phyloP scores from a whole-genome alignment of 2,113 vertebrate genomes.

The Fukomys damarensis region DNA sequence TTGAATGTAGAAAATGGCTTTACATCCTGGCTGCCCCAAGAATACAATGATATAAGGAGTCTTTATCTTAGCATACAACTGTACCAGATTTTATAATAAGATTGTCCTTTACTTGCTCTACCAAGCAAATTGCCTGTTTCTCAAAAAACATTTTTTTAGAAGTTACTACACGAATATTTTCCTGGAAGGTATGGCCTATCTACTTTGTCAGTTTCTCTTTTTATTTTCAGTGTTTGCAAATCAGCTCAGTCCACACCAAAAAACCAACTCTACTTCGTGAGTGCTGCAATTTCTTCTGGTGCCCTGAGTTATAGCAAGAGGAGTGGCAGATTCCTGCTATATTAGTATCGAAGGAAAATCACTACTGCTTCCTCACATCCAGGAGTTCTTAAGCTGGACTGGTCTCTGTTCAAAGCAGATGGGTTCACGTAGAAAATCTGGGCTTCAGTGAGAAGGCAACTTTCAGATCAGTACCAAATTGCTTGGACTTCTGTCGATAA shows the following conservation, averaged over 20 bases:
- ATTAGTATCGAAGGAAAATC: constrained; percentile 83
- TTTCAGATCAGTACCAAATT: constrained; percentile 50
- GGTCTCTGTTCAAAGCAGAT: constrained; percentile 77
- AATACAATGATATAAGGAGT: constrained; percentile 70
- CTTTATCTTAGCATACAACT: constrained; percentile 80
- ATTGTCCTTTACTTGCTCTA: constrained; percentile 80
- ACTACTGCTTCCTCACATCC: constrained; percentile 65
- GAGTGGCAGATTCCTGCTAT: constrained; percentile 70
- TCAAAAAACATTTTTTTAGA: constrained; percentile 79
- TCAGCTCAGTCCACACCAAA: constrained; percentile 77
- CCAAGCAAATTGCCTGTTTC: constrained; percentile 85
- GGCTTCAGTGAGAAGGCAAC: constrained; percentile 71
- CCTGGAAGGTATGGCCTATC: constrained; percentile 83
- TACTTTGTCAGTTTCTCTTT: constrained; percentile 76
- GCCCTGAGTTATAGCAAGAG: constrained; percentile 69
- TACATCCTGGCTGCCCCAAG: constrained; percentile 71
- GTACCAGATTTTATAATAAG: constrained; percentile 74
- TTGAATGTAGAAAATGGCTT: constrained; percentile 60
- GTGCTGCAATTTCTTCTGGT: constrained; percentile 76
- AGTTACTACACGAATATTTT: constrained; percentile 75
- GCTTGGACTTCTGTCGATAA: constrained; percentile 76
- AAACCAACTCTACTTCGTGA: constrained; percentile 77
- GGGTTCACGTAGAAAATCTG: constrained; percentile 75
- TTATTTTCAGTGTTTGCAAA: constrained; percentile 81
- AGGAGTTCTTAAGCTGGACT: constrained; percentile 74